A percentile compares a stretch with the other conserved stretches of the same genome.
phyloP scores from a whole-genome alignment of 1,140 invertebrate genomes.

The Teleopsis dalmanni region DNA sequence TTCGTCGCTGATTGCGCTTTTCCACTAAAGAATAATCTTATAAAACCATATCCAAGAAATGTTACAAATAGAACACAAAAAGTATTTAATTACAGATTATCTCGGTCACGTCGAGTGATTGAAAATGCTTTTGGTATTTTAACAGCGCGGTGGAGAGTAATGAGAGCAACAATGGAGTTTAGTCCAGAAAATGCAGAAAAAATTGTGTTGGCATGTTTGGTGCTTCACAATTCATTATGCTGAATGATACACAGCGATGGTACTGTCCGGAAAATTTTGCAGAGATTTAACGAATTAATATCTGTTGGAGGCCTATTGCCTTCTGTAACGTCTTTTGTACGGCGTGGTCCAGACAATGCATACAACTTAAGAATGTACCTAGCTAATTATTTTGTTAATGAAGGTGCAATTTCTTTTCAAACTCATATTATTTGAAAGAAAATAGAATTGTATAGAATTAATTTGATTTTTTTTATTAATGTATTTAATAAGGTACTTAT shows the following conservation, averaged over 20 bases:
- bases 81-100: neutral
- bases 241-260: neutral
- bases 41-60: neutral
- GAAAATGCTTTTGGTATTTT: conserved; percentile 1
- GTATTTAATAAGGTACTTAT: too few relatives aligned
- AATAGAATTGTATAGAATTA: too few relatives aligned
- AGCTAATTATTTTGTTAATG: too few relatives aligned
- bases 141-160: neutral
- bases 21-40: neutral
- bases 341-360: too few relatives aligned
- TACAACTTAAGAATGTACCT: too few relatives aligned
- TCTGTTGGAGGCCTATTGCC: too few relatives aligned
- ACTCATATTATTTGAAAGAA: too few relatives aligned
- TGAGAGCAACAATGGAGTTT: neutral
- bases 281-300: too few relatives aligned
- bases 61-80: neutral
- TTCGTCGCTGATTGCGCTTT: neutral
- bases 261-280: neutral
- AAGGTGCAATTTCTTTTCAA: too few relatives aligned
- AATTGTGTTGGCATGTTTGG: neutral
- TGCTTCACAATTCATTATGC: neutral
- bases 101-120: neutral
- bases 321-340: too few relatives aligned
- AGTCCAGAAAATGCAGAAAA: neutral
- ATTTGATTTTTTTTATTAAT: too few relatives aligned